phyloP scores from a whole-genome alignment of 2,888 invertebrate species.

The Parochlus steinenii region DNA sequence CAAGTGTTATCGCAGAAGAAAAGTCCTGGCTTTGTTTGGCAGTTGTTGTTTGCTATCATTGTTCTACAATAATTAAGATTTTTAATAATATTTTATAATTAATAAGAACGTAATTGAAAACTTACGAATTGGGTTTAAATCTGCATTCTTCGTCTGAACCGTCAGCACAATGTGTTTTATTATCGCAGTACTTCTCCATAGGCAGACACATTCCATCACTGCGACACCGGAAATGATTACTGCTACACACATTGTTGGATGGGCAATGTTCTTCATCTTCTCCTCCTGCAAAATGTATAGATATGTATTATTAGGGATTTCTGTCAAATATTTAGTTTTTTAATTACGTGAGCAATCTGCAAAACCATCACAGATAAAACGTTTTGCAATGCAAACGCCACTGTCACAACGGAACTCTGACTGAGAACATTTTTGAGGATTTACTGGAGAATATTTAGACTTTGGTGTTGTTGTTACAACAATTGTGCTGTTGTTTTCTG shows the following conservation, averaged over 20 bases:
- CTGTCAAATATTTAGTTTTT: too few relatives aligned
- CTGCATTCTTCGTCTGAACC: conserved; percentile 36
- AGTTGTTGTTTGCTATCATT: conserved; percentile 5
- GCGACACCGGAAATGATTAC: conserved; percentile 39
- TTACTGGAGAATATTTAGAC: conserved; percentile 17
- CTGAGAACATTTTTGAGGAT: conserved; percentile 26
- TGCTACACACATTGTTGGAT: conserved; percentile 24
- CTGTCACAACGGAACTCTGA: conserved; percentile 18
- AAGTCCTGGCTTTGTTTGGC: conserved; percentile 23
- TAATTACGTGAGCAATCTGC: conserved; percentile 39
- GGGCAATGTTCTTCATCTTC: conserved; percentile 44
- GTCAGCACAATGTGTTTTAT: conserved; percentile 35
- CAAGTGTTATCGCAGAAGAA: conserved; percentile 46
- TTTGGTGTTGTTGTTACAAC: conserved; percentile 21
- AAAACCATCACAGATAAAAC: conserved; percentile 34
- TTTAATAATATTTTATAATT: neutral
- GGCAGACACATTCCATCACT: conserved; percentile 45
- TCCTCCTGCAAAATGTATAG: conserved; percentile 19
- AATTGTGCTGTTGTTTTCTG: conserved; percentile 16
- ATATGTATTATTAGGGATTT: conserved; percentile 8
- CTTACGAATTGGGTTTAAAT: conserved; percentile 15
- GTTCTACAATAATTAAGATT: neutral
- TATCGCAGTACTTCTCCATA: conserved; percentile 33
- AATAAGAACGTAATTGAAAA: neutral
- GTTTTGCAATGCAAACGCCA: conserved; percentile 40